Base-by-base conservation (phyloP, 2,888 invertebrate species). In the Galerucella pusilla region DNA sequence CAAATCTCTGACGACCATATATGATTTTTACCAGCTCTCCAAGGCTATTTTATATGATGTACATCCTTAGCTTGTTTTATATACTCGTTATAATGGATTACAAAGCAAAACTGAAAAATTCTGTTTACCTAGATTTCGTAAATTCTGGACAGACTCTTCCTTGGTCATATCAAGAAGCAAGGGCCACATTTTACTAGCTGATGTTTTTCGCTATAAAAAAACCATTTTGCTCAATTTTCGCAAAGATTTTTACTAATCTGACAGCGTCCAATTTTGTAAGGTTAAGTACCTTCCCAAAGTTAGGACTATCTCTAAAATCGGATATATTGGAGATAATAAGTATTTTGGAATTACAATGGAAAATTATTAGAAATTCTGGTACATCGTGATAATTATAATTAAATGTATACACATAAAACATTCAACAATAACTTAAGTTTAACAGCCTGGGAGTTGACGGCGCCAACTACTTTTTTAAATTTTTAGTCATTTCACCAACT, bases 61-160 rank as follows among this genome's bases (percentile, higher is more conserved):
- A 49, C 35, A 65, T 2, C 20, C 45, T 65, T 65, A 20, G 35
- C 65, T n/a, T 49, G 46, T 45, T 63, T 9, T 35, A 42, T 45
- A 28, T 25, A 68, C 52, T 72, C 28, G 14, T 28, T 61, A 14
- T 12, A 61, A 14, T 3, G 7, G 9, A 42, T 9, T 42, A 5
- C 35, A 61, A 35, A 16, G 9, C 14, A 28, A 14, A 35, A 61
- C 35, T 28, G 9, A 67, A 71, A 52, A 46, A 52, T 42, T 59
- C 66, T 28, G 46, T 68, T 88, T 91, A 96, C 96, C 96, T 86
- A 97, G 91, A 90, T 94, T 93, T 85, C 97, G 92, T 86, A 97
- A 92, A 89, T 93, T 93, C 86, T 95, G 93, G 88, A 94, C 93
- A 88, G 96, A 96, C 88, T 97, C 96, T 89, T 96, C 96, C 87